Evolutionary conservation across 2,888 invertebrate species (phyloP), one percentile per base, ranked within the genome.

Genomic region (Spodoptera littoralis): DNA sequence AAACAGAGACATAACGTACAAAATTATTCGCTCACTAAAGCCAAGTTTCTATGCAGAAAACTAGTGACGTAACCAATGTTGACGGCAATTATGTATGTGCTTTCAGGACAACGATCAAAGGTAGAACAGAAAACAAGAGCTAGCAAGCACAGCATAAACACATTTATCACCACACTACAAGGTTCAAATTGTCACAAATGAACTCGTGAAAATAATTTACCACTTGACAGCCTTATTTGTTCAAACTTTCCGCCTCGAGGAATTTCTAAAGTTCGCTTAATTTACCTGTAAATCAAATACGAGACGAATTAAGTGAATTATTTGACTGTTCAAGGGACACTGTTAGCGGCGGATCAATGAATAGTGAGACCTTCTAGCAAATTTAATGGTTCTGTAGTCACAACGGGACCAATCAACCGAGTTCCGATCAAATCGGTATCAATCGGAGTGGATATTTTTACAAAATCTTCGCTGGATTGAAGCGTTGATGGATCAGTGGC

Each of bases 51-150:
- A 13, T 49, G 58, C 36, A 45, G 27, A 60, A 59, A 67, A 53
- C 60, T 74, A 67, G 46, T 56, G 51, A 47, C 36, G 27, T 12
- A 59, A 60, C 60, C 24, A 49, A 59, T 63, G 67, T 70, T 67
- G 54, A 71, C 67, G 60, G 60, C 50, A 48, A 47, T 60, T 62
- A 60, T 57, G 57, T 66, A 63, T 60, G 64, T 74, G 72, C 64
- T 79, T 76, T 73, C 73, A 75, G 77, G 64, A 82, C 81, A 81
- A 53, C 77, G 86, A 88, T 86, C 88, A 87, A 88, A 87, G 84
- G 71, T 43, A 53, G 51, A 22, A 54, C 44, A 48, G 50, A 65
- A 66, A 72, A 60, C 59, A 58, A 53, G 36, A 65, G 11, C 22
- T 53, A 30, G 55, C 46, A 30, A 48, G 13, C 54, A 69, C 51